Evolutionary conservation across 2,888 invertebrate genomes (phyloP).

Genomic region (Amphipoea oculea): DNA sequence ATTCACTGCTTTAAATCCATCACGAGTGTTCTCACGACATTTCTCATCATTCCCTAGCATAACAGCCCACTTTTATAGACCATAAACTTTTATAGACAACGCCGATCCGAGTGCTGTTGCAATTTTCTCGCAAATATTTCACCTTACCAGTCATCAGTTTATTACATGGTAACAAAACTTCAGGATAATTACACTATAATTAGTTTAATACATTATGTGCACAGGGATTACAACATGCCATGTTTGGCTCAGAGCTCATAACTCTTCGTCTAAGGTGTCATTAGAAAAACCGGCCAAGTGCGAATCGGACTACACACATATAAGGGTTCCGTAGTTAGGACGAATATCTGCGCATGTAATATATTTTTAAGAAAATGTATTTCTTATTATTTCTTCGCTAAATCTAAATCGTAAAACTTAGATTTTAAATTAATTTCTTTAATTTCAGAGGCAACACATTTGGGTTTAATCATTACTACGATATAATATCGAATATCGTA

Average conservation of each 20-base stretch:
- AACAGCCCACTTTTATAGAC: constrained; percentile 17
- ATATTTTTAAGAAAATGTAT: no score
- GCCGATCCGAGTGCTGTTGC: constrained; percentile 35
- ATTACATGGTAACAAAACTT: constrained; percentile 44
- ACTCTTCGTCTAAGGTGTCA: constrained; percentile 45
- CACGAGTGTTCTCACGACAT: constrained; percentile 35
- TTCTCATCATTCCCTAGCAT: neutral
- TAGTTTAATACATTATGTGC: constrained; percentile 45
- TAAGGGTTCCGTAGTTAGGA: neutral
- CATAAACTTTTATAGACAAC: constrained; percentile 47
- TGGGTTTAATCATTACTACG: no score
- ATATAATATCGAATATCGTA: no score
- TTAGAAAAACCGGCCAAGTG: constrained; percentile 23
- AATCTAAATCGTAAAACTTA: no score
- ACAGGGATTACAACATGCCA: constrained; percentile 35
- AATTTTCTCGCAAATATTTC: constrained; percentile 40
- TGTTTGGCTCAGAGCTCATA: constrained; percentile 31
- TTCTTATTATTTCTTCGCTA: no score
- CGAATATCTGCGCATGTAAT: neutral
- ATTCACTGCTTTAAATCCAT: neutral
- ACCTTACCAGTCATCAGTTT: constrained; percentile 48
- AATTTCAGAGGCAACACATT: no score
- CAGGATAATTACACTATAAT: constrained; percentile 43
- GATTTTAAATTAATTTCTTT: no score
- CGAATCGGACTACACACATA: neutral